phyloP scores from a whole-genome alignment of 2,888 invertebrate genomes.

The Mellilla xanthometata region DNA sequence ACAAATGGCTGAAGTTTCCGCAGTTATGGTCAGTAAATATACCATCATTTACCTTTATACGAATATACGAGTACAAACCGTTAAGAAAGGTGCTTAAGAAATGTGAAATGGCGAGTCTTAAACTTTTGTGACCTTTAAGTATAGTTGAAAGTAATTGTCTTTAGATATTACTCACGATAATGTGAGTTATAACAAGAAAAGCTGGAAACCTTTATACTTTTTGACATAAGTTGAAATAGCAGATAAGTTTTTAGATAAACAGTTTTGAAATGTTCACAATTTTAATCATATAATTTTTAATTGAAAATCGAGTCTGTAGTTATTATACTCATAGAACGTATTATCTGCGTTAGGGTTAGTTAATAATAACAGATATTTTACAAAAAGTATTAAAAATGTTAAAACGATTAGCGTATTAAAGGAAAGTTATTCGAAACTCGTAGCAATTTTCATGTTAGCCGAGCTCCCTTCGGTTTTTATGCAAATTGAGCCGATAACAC shows the following conservation, averaged over 20 bases:
- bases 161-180: background rate
- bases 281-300: too few species aligned
- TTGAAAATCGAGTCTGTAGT: too few species aligned
- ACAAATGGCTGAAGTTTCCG: constrained; percentile 52
- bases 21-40: constrained; percentile 53
- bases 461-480: constrained; percentile 22
- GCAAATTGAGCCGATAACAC: constrained; percentile 29
- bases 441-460: constrained; percentile 24
- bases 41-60: constrained; percentile 33
- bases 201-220: too few species aligned
- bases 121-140: constrained; percentile 7
- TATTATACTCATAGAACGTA: too few species aligned
- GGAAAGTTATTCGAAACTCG: constrained; percentile 22
- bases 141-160: background rate
- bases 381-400: constrained; percentile 8
- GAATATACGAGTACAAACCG: constrained; percentile 15
- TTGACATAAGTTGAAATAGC: too few species aligned
- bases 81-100: constrained; percentile 16
- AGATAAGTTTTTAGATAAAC: too few species aligned
- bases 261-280: too few species aligned
- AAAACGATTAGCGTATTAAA: constrained; percentile 14
- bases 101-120: constrained; percentile 8
- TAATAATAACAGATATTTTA: too few species aligned
- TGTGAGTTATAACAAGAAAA: too few species aligned
- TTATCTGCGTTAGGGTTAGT: too few species aligned